Base-by-base conservation (phyloP, 2,113 vertebrate genomes). In the Gnathonemus longibarbis region DNA sequence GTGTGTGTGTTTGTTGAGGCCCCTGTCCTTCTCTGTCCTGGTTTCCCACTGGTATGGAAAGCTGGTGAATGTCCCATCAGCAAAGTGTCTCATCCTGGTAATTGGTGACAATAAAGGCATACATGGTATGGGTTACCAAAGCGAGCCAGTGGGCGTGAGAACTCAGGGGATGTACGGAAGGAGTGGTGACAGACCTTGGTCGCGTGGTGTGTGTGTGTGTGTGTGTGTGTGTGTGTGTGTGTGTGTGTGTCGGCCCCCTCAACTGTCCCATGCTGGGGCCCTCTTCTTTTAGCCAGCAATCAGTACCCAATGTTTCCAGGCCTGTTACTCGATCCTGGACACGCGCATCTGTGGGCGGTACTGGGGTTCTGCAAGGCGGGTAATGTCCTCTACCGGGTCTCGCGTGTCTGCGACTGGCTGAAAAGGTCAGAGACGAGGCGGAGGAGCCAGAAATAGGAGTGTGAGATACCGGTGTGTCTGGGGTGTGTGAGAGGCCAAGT, bases 401-500 rank as follows among this genome's bases (percentile, higher is more conserved):
- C 74, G 83, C 42, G 24, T 85, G 83, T 90, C 27, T 90, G 94
- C 88, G 88, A 88, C 92, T 92, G 93, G 92, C 92, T 94, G 91
- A 89, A 95, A 95, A 96, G 95, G 95, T 96, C 95, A 96, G 83
- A 91, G 88, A 94, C 93, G 95, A 93, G 94, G 94, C 91, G 92
- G 94, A 94, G 93, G 93, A 94, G 93, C 94, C 94, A 95, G 93
- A 95, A 96, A 96, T 96, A 96, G 95, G 92, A 89, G 95, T 95
- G 95, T 94, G 94, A 95, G 95, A 96, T 96, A 95, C 95, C 94
- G 93, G 84, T 90, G 91, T 92, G 93, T 95, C 94, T 95, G 89
- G 92, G 91, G 88, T 89, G 90, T 93, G 92, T 21, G 21, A 70
- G 86, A 56, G 48, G 85, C 84, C 88, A 58, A 90, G 89, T 77